Evolutionary conservation across 2,797 vertebrate genomes (phyloP).

Genomic region (Acanthurus tractus): DNA sequence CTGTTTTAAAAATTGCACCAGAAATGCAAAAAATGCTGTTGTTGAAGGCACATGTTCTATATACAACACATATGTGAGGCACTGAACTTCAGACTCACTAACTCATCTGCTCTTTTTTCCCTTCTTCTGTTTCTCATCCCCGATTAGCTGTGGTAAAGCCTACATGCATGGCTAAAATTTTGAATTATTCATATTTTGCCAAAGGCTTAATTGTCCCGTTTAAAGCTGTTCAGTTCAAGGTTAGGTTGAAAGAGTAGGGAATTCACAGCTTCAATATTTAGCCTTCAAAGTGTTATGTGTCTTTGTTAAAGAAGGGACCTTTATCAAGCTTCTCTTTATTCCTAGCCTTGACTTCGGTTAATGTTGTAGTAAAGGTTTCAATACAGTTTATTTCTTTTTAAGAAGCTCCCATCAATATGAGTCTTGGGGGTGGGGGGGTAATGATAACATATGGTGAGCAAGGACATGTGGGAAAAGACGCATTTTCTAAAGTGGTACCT

Average conservation of each 20-base stretch:
- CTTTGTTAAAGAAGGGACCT: slow-evolving; percentile 7
- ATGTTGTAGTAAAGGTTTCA: slow-evolving; percentile 36
- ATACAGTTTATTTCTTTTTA: slow-evolving; percentile 8
- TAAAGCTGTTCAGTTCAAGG: slow-evolving; percentile 19
- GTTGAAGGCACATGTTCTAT: slow-evolving; percentile 34
- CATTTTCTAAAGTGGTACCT: slow-evolving; percentile 65
- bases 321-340: background rate
- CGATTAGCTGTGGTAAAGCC: slow-evolving; percentile 16
- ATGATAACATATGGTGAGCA: slow-evolving; percentile 32
- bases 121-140: background rate
- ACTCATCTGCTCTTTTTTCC: slow-evolving; percentile 6
- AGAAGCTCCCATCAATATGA: slow-evolving; percentile 9
- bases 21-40: slow-evolving; percentile 36
- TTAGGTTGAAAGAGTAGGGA: slow-evolving; percentile 16
- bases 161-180: slow-evolving; percentile 24
- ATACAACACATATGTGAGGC: slow-evolving; percentile 59
- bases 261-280: slow-evolving; percentile 12
- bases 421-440: background rate
- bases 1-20: slow-evolving; percentile 41
- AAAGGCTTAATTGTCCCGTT: slow-evolving; percentile 23
- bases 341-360: slow-evolving; percentile 37
- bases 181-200: slow-evolving; percentile 13
- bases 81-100: slow-evolving; percentile 36
- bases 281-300: background rate
- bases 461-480: slow-evolving; percentile 40